Evolutionary conservation across 2,888 invertebrate genomes (phyloP).

Genomic region (Cheilosia urbana): DNA sequence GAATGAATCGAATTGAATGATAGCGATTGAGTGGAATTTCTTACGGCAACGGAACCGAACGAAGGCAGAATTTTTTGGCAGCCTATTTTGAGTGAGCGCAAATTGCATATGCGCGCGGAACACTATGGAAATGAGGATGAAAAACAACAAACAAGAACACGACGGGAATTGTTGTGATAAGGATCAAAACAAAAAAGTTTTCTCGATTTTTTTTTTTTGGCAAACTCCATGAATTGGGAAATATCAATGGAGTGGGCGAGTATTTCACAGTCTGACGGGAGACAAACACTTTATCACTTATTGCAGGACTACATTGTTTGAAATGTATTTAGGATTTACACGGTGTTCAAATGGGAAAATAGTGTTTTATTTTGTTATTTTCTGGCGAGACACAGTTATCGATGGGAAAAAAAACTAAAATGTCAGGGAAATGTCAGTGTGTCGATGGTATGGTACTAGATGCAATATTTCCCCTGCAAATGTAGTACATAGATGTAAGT

Average conservation of each 20-base stretch:
- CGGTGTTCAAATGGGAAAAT: constrained; percentile 7
- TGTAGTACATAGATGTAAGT: constrained; percentile 21
- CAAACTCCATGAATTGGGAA: constrained; percentile 22
- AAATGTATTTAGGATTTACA: neutral
- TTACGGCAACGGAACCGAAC: constrained; percentile 43
- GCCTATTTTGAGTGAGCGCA: constrained; percentile 21
- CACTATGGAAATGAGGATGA: constrained; percentile 34
- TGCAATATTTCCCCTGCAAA: neutral
- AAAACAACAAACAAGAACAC: constrained; percentile 60
- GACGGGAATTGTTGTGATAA: constrained; percentile 65
- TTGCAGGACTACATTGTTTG: neutral
- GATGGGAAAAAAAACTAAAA: neutral
- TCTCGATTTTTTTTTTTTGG: constrained; percentile 48
- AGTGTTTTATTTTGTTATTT: constrained; percentile 14
- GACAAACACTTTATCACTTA: neutral
- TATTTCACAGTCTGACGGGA: neutral
- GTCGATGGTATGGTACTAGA: constrained; percentile 3
- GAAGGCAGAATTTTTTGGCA: constrained; percentile 37
- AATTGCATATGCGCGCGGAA: constrained; percentile 28
- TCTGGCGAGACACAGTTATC: neutral
- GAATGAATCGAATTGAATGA: constrained; percentile 61
- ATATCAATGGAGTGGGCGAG: constrained; percentile 38
- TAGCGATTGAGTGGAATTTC: constrained; percentile 61
- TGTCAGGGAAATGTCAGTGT: constrained; percentile 41
- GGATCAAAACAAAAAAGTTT: constrained; percentile 71